Conservation (phyloP, 1,140 invertebrate species). For the Amphibalanus amphitrite region DNA sequence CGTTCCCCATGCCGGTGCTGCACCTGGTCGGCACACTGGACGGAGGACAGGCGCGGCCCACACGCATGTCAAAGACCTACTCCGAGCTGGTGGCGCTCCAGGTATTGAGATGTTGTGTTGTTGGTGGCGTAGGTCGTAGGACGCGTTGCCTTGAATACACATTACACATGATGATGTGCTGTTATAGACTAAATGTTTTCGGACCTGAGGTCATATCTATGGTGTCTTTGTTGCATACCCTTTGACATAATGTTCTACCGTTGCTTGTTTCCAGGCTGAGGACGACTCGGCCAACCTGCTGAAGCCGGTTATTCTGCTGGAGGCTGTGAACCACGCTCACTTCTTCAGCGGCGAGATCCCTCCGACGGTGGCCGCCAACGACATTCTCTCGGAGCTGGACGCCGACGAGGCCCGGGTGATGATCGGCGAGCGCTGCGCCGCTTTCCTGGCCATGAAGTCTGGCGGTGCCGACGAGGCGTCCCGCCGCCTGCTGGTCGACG, state of each 20-base stretch:
- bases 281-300: slow-evolving; percentile 5
- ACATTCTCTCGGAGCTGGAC: slow-evolving; percentile 13
- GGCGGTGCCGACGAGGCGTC: neutral
- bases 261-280: neutral
- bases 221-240: too few species aligned
- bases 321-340: slow-evolving; percentile 15
- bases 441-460: slow-evolving; percentile 6
- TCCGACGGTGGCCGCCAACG: slow-evolving; percentile 6
- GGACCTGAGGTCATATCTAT: too few species aligned
- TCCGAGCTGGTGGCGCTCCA: neutral
- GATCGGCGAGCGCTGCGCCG: slow-evolving; percentile 10
- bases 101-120: too few species aligned
- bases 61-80: neutral
- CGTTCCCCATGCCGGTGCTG: slow-evolving; percentile 10
- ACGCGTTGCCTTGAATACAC: too few species aligned
- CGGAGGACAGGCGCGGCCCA: neutral
- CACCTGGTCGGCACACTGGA: slow-evolving; percentile 10
- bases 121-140: too few species aligned
- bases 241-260: too few species aligned
- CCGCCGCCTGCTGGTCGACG: neutral
- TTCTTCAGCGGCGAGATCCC: slow-evolving; percentile 13
- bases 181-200: too few species aligned
- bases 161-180: too few species aligned
- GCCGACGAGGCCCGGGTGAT: slow-evolving; percentile 9
- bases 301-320: slow-evolving; percentile 12